These are phyloP conservation scores for Drosophila truncata DNA, from an alignment of 1,140 invertebrate genomes.

Conservation along the genomic window DNA sequence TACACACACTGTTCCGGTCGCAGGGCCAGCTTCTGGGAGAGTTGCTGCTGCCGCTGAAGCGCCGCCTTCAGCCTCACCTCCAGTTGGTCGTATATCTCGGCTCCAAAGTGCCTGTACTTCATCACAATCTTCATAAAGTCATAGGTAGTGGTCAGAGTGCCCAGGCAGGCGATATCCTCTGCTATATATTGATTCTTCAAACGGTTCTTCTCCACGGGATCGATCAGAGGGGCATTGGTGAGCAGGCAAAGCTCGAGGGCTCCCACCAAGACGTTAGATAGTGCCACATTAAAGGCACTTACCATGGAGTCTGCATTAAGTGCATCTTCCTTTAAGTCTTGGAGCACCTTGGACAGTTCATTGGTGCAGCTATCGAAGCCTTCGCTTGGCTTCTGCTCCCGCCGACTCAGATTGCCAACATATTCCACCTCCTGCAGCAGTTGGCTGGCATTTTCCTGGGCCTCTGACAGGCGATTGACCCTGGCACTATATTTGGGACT, in stretches of 20 bases:
- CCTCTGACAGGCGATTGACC: constrained; percentile 31
- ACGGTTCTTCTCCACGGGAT: constrained; percentile 90
- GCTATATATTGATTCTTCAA: constrained; percentile 89
- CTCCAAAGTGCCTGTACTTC: constrained; percentile 75
- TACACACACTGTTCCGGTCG: constrained; percentile 87
- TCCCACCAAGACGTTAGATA: constrained; percentile 66
- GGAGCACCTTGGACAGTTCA: constrained; percentile 33
- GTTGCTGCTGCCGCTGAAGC: constrained; percentile 68
- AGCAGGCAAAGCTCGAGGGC: constrained; percentile 85
- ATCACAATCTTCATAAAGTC: constrained; percentile 79
- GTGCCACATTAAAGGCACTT: constrained; percentile 37
- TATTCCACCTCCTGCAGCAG: constrained; percentile 66
- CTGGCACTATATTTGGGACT: constrained; percentile 10
- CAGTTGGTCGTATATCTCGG: constrained; percentile 73
- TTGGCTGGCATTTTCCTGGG: constrained; percentile 35
- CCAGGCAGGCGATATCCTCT: constrained; percentile 87
- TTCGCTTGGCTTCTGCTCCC: constrained; percentile 31
- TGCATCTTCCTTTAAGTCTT: constrained; percentile 11
- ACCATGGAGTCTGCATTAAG: background rate
- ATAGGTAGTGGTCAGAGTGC: constrained; percentile 54
- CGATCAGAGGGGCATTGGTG: constrained; percentile 87
- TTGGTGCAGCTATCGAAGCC: constrained; percentile 50
- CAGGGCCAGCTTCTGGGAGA: constrained; percentile 86
- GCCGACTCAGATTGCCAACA: constrained; percentile 25
- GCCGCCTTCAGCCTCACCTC: constrained; percentile 74